A percentile compares a stretch with the other conserved stretches of the same genome.
These are phyloP conservation scores for Standfussiana lucernea DNA, from an alignment of 2,888 invertebrate species.

Conservation along the genomic window DNA sequence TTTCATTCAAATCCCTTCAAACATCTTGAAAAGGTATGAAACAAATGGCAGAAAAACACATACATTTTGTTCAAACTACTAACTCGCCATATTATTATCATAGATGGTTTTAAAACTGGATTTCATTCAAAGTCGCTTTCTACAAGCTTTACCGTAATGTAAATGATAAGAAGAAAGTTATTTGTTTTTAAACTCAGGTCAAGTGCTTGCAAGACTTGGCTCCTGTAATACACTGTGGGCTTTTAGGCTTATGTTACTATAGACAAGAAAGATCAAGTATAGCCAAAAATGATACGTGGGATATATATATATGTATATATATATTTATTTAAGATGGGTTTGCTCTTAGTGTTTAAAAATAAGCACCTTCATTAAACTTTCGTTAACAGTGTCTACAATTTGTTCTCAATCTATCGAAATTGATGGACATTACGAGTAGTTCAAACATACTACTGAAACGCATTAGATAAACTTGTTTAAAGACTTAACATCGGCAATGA, in stretches of 20 bases:
- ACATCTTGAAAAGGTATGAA: no score
- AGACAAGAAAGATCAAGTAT: no score
- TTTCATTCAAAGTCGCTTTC: not conserved
- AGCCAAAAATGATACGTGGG: not conserved
- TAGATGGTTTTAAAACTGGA: not conserved
- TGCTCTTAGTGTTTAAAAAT: not conserved
- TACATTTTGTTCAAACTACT: no score
- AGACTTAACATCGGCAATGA: not conserved
- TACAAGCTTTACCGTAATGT: not conserved
- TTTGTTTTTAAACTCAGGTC: not conserved
- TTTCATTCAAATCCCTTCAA: not conserved
- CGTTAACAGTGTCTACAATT: constrained; percentile 1
- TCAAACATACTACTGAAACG: constrained; percentile 1
- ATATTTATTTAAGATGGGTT: no score
- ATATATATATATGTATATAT: no score
- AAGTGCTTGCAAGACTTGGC: not conserved
- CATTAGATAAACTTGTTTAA: constrained; percentile 10
- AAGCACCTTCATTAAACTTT: constrained; percentile 6
- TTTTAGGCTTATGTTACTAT: not conserved
- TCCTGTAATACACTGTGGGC: not conserved
- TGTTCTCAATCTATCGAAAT: not conserved
- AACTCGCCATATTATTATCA: not conserved
- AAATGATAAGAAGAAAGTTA: not conserved
- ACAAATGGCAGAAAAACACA: not conserved
- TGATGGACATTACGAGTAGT: constrained; percentile 3